Evolutionary conservation across 2,797 vertebrate species (phyloP).

Genomic region (Poeciliopsis paucimaculata): DNA sequence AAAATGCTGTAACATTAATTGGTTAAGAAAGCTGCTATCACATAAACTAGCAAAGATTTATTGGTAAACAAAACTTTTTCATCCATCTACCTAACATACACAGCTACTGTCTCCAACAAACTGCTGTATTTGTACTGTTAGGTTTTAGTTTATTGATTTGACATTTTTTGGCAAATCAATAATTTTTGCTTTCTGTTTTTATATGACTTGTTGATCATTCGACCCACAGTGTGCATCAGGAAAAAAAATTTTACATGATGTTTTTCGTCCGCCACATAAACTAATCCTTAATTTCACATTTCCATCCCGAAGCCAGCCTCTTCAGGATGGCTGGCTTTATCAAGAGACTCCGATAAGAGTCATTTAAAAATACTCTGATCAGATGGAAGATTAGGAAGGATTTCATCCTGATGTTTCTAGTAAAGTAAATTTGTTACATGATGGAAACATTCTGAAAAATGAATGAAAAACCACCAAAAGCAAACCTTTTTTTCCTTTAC

Average conservation of each 20-base stretch:
- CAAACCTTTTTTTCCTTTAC: background rate
- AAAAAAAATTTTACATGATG: background rate
- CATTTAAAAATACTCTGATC: background rate
- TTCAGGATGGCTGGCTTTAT: background rate
- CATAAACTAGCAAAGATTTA: background rate
- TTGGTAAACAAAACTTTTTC: background rate
- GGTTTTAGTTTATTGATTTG: background rate
- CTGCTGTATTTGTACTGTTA: background rate
- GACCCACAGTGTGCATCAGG: background rate
- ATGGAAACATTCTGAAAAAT: background rate
- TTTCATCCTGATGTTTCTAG: background rate
- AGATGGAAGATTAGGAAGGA: background rate
- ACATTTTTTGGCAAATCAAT: background rate
- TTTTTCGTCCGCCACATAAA: background rate
- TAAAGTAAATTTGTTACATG: background rate
- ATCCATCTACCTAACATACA: background rate
- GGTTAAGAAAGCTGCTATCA: background rate
- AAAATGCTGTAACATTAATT: background rate
- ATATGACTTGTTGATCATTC: background rate
- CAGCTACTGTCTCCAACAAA: background rate
- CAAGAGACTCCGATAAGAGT: background rate
- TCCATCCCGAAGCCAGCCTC: background rate
- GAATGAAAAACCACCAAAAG: background rate
- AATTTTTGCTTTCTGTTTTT: background rate
- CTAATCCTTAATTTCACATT: background rate